Conservation (phyloP, 2,797 vertebrate genomes). For the Alcedo quadribrachys region DNA sequence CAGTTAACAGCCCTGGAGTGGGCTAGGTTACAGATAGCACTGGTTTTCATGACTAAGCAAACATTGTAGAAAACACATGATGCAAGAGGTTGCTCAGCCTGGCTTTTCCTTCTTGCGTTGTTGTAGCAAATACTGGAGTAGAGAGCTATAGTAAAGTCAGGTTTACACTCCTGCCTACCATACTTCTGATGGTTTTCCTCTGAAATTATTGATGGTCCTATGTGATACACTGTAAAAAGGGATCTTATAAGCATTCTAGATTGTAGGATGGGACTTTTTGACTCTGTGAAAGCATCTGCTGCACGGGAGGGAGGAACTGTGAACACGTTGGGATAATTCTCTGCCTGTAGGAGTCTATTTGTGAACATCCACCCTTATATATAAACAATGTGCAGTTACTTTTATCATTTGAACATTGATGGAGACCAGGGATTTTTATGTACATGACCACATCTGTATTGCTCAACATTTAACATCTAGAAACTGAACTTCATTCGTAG, state of each 20-base stretch:
- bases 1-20: neutral
- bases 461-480: neutral
- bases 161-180: neutral
- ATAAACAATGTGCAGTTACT: constrained; percentile 8
- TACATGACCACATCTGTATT: constrained; percentile 8
- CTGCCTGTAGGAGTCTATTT: constrained; percentile 4
- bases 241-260: neutral
- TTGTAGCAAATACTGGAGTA: neutral
- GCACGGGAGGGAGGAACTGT: neutral
- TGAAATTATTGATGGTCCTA: neutral
- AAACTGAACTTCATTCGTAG: too few relatives aligned
- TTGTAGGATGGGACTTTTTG: neutral
- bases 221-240: neutral
- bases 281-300: neutral
- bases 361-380: neutral
- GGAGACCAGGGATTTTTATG: constrained; percentile 35
- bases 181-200: neutral
- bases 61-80: neutral
- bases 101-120: neutral
- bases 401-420: constrained; percentile 18
- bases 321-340: neutral
- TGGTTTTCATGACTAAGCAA: neutral
- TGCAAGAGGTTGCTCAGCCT: neutral
- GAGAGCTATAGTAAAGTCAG: neutral
- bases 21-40: neutral